These are phyloP conservation scores for Hippocampus zosterae DNA, from an alignment of 2,113 vertebrate species.

Conservation along the genomic window DNA sequence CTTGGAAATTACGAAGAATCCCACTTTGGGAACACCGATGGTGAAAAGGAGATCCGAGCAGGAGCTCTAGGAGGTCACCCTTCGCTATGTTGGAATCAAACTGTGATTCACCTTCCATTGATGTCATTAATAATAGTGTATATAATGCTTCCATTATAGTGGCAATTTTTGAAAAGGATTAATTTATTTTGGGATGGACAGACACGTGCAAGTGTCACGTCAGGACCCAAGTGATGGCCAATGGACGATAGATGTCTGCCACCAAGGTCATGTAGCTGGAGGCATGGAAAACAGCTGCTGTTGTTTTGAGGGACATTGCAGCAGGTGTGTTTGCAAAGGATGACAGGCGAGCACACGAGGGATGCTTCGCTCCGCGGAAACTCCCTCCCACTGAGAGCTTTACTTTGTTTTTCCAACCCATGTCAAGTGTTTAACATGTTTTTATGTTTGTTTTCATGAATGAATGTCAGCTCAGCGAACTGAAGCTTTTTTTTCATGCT, in stretches of 20 bases:
- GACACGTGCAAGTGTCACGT: conserved; percentile 18
- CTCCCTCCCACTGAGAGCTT: conserved; percentile 29
- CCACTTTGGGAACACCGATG: conserved; percentile 14
- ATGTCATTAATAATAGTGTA: conserved; percentile 36
- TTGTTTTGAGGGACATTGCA: conserved; percentile 22
- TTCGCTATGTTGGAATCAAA: conserved; percentile 26
- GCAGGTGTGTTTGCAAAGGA: conserved; percentile 48
- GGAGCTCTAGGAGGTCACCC: conserved; percentile 21
- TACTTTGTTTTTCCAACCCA: conserved; percentile 17
- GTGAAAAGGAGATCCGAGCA: conserved; percentile 9
- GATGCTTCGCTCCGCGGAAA: conserved; percentile 38
- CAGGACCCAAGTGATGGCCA: conserved; percentile 25
- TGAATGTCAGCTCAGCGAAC: conserved; percentile 31
- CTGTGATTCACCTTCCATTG: conserved; percentile 27
- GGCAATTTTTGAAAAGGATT: conserved; percentile 47
- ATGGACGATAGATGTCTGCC: conserved; percentile 28
- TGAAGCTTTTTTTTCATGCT: conserved; percentile 10
- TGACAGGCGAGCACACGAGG: conserved; percentile 12
- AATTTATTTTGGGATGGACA: conserved; percentile 70
- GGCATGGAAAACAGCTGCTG: conserved; percentile 28
- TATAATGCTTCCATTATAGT: conserved; percentile 24
- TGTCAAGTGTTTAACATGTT: conserved; percentile 9
- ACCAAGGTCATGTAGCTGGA: conserved; percentile 30
- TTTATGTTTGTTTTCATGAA: conserved; percentile 12
- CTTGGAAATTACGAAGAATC: conserved; percentile 11